Evolutionary conservation across 2,797 vertebrate genomes (phyloP).

Genomic region (Sebastes wilsoni): DNA sequence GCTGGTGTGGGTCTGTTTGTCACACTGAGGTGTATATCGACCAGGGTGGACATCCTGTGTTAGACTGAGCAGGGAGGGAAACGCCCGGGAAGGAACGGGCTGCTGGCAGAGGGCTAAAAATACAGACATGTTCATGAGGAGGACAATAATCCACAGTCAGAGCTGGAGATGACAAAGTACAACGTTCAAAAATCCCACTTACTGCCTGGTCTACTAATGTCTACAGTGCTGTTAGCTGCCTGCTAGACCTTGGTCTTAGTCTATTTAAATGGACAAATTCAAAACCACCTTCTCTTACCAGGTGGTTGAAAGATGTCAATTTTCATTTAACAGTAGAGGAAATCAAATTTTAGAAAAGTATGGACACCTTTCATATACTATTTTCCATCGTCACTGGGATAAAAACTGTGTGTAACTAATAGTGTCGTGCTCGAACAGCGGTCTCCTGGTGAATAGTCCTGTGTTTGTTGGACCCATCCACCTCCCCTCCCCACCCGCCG

Average conservation of each 20-base stretch:
- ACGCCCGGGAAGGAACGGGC: constrained; percentile 62
- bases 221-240: not conserved
- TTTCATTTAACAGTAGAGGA: not conserved
- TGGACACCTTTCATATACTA: not conserved
- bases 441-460: too few species aligned
- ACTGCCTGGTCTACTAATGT: not conserved
- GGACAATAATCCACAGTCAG: constrained; percentile 14
- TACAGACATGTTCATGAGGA: constrained; percentile 15
- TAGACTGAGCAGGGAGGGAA: constrained; percentile 34
- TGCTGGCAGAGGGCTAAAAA: constrained; percentile 51
- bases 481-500: too few species aligned
- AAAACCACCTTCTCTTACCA: too few species aligned
- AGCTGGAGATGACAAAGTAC: not conserved
- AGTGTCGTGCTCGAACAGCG: not conserved
- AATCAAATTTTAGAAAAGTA: not conserved
- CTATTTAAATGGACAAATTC: too few species aligned
- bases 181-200: not conserved
- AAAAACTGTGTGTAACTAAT: not conserved
- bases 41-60: constrained; percentile 61
- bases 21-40: constrained; percentile 22
- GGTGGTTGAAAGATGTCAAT: not conserved
- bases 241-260: too few species aligned
- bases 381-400: not conserved
- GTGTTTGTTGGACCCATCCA: too few species aligned
- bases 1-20: constrained; percentile 24